A percentile compares a stretch with the other conserved stretches of the same genome.
Evolutionary conservation across 2,797 vertebrate genomes (phyloP).

Genomic region (Molossus alvarezi): DNA sequence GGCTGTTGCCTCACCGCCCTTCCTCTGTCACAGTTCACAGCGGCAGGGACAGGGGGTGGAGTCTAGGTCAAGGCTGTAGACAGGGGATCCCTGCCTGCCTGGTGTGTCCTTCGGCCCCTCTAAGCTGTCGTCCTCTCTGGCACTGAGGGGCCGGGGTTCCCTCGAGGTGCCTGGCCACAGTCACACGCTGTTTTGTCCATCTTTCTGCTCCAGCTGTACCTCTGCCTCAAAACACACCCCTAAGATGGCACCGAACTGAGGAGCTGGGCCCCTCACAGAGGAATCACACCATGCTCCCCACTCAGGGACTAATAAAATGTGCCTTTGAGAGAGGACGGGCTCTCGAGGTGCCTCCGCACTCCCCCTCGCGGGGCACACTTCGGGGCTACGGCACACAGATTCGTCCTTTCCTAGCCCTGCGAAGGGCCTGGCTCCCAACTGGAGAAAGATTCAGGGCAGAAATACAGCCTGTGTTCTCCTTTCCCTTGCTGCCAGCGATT

Average conservation of each 20-base stretch:
- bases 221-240: background rate
- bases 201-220: background rate
- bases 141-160: background rate
- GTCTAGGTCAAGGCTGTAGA: background rate
- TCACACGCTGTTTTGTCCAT: background rate
- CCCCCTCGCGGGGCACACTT: accelerated
- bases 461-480: slow-evolving; percentile 78
- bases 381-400: slow-evolving; percentile 65
- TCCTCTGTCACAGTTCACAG: background rate
- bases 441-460: slow-evolving; percentile 79
- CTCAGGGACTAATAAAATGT: slow-evolving; percentile 73
- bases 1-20: background rate
- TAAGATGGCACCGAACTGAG: background rate
- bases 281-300: background rate
- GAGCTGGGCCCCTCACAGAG: background rate
- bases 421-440: slow-evolving; percentile 39
- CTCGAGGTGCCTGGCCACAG: background rate
- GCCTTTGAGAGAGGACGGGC: background rate
- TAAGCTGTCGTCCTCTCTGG: background rate
- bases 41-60: background rate
- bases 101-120: background rate
- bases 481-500: slow-evolving; percentile 68
- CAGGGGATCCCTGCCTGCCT: background rate
- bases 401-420: slow-evolving; percentile 67
- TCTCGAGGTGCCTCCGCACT: background rate